These are phyloP conservation scores for Araneus ventricosus DNA, from an alignment of 1,140 invertebrate species.

Conservation along the genomic window DNA sequence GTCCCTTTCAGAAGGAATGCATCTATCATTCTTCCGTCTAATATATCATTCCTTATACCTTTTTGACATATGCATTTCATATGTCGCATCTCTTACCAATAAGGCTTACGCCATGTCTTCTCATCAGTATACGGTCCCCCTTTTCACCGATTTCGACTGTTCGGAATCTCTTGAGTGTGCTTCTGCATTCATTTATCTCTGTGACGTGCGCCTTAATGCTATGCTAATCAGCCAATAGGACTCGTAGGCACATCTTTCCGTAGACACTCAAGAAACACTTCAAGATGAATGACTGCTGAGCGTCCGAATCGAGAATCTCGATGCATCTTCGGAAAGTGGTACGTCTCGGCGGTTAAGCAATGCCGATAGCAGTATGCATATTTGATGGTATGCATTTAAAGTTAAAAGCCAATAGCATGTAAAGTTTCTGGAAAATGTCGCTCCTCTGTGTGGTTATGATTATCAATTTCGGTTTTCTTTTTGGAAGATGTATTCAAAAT, in stretches of 20 bases:
- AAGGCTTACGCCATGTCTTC: neutral
- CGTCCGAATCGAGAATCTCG: constrained; percentile 8
- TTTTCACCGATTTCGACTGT: neutral
- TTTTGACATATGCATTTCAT: no score
- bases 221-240: constrained; percentile 60
- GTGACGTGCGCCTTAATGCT: constrained; percentile 56
- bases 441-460: neutral
- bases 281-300: constrained; percentile 40
- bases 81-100: no score
- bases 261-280: constrained; percentile 52
- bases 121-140: constrained; percentile 6
- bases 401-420: neutral
- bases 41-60: no score
- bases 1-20: no score
- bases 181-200: constrained; percentile 51
- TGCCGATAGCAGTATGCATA: neutral
- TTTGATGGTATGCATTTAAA: constrained; percentile 3
- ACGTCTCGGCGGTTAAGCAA: neutral
- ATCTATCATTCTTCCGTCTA: no score
- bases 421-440: neutral
- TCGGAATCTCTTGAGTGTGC: constrained; percentile 23
- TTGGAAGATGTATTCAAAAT: neutral
- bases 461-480: neutral
- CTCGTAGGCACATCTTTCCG: constrained; percentile 47
- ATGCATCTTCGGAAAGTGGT: neutral